These are phyloP conservation scores for Parauchenoglanis punctatus DNA, from an alignment of 2,797 vertebrate genomes.

Conservation along the genomic window DNA sequence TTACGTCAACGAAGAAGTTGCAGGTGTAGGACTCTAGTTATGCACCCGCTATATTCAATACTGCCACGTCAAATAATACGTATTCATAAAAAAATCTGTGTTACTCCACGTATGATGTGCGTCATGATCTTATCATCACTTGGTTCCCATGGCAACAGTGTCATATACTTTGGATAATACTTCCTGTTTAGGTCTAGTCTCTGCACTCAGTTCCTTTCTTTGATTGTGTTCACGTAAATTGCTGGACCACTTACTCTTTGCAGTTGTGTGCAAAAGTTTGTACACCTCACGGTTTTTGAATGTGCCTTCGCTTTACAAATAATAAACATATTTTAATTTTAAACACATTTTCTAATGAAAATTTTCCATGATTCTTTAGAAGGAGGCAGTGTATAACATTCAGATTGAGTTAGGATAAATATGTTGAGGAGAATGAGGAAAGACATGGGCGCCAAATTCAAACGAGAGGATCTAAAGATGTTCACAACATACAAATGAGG, in stretches of 20 bases:
- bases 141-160: background rate
- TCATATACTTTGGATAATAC: background rate
- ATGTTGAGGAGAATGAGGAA: background rate
- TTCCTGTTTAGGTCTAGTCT: conserved; percentile 7
- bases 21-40: background rate
- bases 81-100: background rate
- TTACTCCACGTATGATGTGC: background rate
- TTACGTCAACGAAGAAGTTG: background rate
- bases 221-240: background rate
- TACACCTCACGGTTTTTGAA: background rate
- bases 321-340: background rate
- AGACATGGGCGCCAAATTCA: background rate
- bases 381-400: background rate
- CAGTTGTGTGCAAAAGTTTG: background rate
- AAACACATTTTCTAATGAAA: background rate
- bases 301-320: background rate
- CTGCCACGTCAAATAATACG: background rate
- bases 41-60: background rate
- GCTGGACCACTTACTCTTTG: background rate
- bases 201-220: background rate
- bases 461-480: background rate
- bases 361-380: background rate
- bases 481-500: background rate
- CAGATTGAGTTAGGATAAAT: background rate
- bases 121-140: background rate